Evolutionary conservation across 2,113 vertebrate species (phyloP).

Genomic region (Daboia siamensis): DNA sequence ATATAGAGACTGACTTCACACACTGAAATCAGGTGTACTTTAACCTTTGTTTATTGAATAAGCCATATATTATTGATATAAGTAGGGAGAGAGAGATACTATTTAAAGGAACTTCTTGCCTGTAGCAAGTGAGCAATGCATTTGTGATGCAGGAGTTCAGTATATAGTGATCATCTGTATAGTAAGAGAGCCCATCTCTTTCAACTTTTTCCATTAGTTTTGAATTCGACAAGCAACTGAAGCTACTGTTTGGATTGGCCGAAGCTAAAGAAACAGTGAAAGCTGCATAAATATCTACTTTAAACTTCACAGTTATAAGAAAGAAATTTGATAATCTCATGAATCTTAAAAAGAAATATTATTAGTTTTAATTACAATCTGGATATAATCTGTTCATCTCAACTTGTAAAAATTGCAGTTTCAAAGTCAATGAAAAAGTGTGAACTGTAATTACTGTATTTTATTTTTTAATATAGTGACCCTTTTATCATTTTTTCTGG

Average conservation of each 20-base stretch:
- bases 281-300: background rate
- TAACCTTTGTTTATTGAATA: background rate
- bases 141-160: background rate
- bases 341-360: background rate
- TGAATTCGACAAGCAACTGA: background rate
- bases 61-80: background rate
- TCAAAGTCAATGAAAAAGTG: background rate
- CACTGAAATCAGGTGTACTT: background rate
- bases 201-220: background rate
- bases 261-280: background rate
- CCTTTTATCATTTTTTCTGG: conserved; percentile 97
- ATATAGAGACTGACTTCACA: background rate
- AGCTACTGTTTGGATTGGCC: background rate
- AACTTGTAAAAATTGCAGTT: background rate
- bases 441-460: background rate
- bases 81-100: background rate
- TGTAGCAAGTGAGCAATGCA: background rate
- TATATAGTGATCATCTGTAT: background rate
- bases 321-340: background rate
- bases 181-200: background rate
- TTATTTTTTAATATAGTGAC: conserved; percentile 74
- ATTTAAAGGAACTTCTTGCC: background rate
- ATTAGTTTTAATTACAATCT: background rate
- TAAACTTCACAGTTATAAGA: background rate
- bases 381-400: background rate